Percentiles rank a stretch among this genome's conserved stretches.
These are phyloP conservation scores for Microcebus jonahi DNA, from an alignment of 2,113 vertebrate genomes.

Conservation along the genomic window DNA sequence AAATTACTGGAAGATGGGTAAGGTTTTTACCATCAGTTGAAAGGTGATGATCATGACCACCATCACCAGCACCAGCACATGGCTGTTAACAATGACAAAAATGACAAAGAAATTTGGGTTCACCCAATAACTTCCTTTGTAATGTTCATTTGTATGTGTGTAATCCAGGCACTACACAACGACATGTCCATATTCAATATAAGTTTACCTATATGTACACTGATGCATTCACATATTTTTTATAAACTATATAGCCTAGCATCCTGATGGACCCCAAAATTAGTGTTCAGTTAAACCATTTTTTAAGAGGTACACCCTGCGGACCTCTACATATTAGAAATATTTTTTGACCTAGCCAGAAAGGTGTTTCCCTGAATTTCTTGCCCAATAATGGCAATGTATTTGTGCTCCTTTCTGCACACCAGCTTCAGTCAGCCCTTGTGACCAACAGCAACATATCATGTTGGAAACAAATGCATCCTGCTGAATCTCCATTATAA, in stretches of 20 bases:
- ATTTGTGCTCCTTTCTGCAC: background rate
- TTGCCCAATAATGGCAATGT: too few relatives aligned
- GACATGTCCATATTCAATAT: background rate
- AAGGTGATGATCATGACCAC: slow-evolving; percentile 73
- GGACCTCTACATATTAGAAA: background rate
- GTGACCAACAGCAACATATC: background rate
- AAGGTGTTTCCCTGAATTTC: background rate
- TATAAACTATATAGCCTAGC: background rate
- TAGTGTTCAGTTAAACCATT: background rate
- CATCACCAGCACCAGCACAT: background rate
- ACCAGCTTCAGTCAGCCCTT: background rate
- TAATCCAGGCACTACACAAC: background rate
- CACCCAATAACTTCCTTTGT: background rate
- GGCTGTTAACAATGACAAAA: slow-evolving; percentile 23
- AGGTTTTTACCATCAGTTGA: slow-evolving; percentile 78
- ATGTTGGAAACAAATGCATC: background rate
- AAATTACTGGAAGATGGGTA: slow-evolving; percentile 82
- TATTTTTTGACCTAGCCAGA: background rate
- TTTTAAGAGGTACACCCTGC: background rate
- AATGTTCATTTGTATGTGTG: background rate
- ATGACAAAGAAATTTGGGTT: slow-evolving; percentile 53
- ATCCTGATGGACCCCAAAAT: background rate
- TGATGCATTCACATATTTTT: background rate
- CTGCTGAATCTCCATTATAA: background rate
- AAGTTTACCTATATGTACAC: background rate